Base-by-base conservation (phyloP, 2,797 vertebrate species). In the Champsocephalus gunnari region DNA sequence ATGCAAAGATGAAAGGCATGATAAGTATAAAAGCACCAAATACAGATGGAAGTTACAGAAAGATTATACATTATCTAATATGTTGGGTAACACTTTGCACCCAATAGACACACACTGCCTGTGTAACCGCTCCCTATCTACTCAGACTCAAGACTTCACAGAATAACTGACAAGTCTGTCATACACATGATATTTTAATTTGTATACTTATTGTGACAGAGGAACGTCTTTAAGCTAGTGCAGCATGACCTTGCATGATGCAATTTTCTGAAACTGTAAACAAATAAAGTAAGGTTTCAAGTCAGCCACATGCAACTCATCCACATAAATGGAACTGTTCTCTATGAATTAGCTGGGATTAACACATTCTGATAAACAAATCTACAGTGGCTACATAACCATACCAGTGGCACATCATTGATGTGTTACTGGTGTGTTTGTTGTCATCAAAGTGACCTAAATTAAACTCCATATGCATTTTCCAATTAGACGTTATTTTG, bases 61-160 rank as follows among this genome's bases (percentile, higher is more conserved):
- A 28, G 5, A 24, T 11, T 50, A 56, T 17, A 6, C 4, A 34
- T 66, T 62, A 1, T 50, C 32, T 66, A 9, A 38, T 43, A 59
- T 65, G 55, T 55, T 34, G n/a, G 43, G 54, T 57, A 32, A 65
- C 59, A 3, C 32, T 38, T 71, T 50, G 51, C 41, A 28, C 28
- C 28, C 28, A 28, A 28, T 28, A 28, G 28, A 5, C 28, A 28
- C 28, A 28, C 4, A 28, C 28, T 28, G 28, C 28, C 28, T 28
- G 28, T 28, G 28, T 28, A 28, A 28, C 28, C 28, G 28, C 4
- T 28, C 28, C 28, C 28, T 28, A 28, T 28, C 28, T 28, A 28
- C 28, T 5, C 28, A 28, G 28, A 28, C 8, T 38, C 8, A 38
- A 1, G 34, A 9, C 34, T 38, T 2, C 9, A 38, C 3, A 1